These are phyloP conservation scores for Chorisops tibialis DNA, from an alignment of 2,888 invertebrate species.

Conservation along the genomic window DNA sequence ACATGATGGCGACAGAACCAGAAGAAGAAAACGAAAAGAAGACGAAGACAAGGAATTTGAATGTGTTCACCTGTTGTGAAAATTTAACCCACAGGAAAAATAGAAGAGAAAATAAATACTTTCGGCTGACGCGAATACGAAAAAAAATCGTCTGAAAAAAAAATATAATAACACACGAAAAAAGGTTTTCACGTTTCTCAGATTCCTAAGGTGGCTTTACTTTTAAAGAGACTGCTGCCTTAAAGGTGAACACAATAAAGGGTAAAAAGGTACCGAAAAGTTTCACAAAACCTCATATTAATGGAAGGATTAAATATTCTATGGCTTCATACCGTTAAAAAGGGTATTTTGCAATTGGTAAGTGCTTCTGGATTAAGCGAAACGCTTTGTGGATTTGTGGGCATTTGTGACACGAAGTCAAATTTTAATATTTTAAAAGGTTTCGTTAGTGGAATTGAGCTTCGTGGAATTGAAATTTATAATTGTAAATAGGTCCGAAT, in stretches of 20 bases:
- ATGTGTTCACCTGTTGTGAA: constrained; percentile 30
- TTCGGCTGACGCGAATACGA: not conserved
- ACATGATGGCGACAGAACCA: not conserved
- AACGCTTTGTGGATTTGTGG: not conserved
- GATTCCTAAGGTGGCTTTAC: constrained; percentile 7
- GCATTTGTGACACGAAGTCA: not conserved
- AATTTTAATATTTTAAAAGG: not conserved
- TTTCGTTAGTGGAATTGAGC: constrained; percentile 2
- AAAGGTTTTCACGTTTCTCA: constrained; percentile 19
- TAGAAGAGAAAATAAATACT: constrained; percentile 5
- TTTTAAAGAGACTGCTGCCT: not conserved
- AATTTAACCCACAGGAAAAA: constrained; percentile 20
- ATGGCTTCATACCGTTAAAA: not conserved
- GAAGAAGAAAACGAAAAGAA: not conserved
- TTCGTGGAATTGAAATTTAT: no score
- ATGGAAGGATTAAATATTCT: constrained; percentile 16
- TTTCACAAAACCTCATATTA: constrained; percentile 20
- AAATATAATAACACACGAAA: not conserved
- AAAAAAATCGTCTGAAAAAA: no score
- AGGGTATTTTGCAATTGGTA: constrained; percentile 6
- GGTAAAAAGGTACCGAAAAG: constrained; percentile 14
- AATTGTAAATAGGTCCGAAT: no score
- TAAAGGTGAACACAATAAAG: constrained; percentile 18
- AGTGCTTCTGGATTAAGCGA: constrained; percentile 9
- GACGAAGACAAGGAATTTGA: constrained; percentile 6